phyloP scores from a whole-genome alignment of 2,888 invertebrate species.

The Mantis religiosa region DNA sequence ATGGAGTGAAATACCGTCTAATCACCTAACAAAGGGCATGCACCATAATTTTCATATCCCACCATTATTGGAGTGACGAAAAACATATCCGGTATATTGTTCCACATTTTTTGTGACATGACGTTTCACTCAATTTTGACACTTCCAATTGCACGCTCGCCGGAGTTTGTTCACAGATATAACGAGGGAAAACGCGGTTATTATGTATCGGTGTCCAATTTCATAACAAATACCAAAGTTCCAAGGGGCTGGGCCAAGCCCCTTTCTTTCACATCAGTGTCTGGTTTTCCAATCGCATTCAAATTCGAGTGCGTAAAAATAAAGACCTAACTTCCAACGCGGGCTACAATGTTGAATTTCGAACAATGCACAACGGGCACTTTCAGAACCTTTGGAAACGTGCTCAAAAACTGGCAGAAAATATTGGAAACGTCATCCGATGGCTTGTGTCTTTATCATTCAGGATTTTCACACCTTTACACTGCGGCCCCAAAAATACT shows the following conservation, averaged over 20 bases:
- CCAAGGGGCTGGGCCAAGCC: not conserved
- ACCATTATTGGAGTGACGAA: constrained; percentile 26
- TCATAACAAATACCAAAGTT: not conserved
- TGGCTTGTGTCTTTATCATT: not conserved
- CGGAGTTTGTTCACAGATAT: not conserved
- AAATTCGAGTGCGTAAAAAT: not conserved
- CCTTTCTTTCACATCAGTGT: not conserved
- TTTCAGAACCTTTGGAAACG: not conserved
- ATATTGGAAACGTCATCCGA: not conserved
- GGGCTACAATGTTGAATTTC: not conserved
- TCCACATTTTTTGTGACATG: constrained; percentile 23
- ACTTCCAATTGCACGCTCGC: not conserved
- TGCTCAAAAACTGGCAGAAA: not conserved
- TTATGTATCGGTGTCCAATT: not conserved
- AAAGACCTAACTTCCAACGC: not conserved
- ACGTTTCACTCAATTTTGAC: constrained; percentile 10
- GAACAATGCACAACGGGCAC: not conserved
- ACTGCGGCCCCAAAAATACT: constrained; percentile 11
- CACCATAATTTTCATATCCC: constrained; percentile 9
- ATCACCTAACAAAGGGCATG: not conserved
- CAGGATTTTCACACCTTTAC: constrained; percentile 2
- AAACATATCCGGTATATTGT: constrained; percentile 25
- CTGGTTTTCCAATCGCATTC: not conserved
- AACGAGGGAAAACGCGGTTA: not conserved
- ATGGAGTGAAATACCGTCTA: not conserved